phyloP scores from a whole-genome alignment of 2,888 invertebrate genomes.

The Suillia variegata region DNA sequence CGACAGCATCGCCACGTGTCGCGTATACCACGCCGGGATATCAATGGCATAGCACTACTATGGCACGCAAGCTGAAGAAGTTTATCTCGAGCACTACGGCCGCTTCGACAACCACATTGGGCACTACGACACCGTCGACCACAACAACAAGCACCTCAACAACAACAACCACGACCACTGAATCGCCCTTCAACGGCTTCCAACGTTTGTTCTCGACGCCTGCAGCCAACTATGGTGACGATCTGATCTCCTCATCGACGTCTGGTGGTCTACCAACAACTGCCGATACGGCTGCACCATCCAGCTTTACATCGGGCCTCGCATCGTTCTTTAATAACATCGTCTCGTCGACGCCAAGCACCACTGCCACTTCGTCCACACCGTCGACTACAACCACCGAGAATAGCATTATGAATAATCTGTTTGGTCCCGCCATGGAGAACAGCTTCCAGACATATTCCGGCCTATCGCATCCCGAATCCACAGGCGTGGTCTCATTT shows the following conservation, averaged over 20 bases:
- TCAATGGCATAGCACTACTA: conserved; percentile 60
- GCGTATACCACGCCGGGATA: conserved; percentile 56
- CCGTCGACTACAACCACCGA: conserved; percentile 50
- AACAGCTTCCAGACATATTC: conserved; percentile 59
- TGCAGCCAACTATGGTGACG: conserved; percentile 30
- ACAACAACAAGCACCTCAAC: conserved; percentile 34
- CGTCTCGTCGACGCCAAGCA: conserved; percentile 45
- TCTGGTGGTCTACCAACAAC: conserved; percentile 32
- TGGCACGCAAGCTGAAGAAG: conserved; percentile 61
- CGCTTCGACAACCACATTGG: conserved; percentile 47
- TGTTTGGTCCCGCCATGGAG: conserved; percentile 56
- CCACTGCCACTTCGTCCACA: conserved; percentile 26
- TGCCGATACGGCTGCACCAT: conserved; percentile 36
- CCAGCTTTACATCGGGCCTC: conserved; percentile 37
- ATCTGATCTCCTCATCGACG: conserved; percentile 19
- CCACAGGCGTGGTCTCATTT: conserved; percentile 45
- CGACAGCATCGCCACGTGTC: conserved; percentile 41
- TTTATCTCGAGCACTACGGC: conserved; percentile 58
- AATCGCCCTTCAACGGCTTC: conserved; percentile 45
- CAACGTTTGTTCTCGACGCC: conserved; percentile 48
- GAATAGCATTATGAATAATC: conserved; percentile 55
- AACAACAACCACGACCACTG: conserved; percentile 49
- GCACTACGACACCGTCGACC: conserved; percentile 40
- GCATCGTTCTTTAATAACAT: conserved; percentile 50
- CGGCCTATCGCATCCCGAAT: conserved; percentile 56